phyloP scores from a whole-genome alignment of 2,113 vertebrate species.

The Microcebus ravelobensis region DNA sequence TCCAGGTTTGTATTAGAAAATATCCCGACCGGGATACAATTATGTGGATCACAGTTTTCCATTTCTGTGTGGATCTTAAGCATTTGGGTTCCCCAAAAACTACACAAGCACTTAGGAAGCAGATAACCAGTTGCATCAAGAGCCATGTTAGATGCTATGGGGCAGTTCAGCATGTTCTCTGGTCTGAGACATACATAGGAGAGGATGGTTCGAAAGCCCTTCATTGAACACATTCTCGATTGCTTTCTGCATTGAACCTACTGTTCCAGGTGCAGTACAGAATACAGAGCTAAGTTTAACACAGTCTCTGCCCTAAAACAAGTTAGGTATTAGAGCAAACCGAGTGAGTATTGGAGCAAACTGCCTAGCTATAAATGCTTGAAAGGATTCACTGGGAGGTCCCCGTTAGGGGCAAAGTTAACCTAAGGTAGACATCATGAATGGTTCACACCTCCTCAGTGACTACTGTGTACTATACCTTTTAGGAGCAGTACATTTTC shows the following conservation, averaged over 20 bases:
- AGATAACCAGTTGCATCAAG: background rate
- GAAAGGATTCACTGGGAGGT: background rate
- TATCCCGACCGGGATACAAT: accelerated
- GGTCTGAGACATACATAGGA: background rate
- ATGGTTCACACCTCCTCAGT: background rate
- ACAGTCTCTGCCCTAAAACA: background rate
- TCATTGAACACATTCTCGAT: background rate
- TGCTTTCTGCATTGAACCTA: background rate
- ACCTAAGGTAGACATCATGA: background rate
- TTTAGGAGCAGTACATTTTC: conserved; percentile 97
- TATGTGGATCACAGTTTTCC: background rate
- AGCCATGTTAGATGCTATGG: background rate
- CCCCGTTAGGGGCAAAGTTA: background rate
- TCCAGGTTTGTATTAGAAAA: background rate
- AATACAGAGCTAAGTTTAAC: background rate
- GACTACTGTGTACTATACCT: background rate
- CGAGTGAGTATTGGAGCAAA: background rate
- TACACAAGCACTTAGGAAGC: background rate
- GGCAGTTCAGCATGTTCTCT: background rate
- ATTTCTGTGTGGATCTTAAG: background rate
- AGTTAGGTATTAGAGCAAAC: background rate
- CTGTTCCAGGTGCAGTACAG: background rate
- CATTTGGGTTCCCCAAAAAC: background rate
- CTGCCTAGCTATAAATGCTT: background rate
- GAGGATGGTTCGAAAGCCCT: background rate